Percentiles rank a stretch among this genome's conserved stretches.
Conservation (phyloP, 2,888 invertebrate species). For the Strigamia crassipes region DNA sequence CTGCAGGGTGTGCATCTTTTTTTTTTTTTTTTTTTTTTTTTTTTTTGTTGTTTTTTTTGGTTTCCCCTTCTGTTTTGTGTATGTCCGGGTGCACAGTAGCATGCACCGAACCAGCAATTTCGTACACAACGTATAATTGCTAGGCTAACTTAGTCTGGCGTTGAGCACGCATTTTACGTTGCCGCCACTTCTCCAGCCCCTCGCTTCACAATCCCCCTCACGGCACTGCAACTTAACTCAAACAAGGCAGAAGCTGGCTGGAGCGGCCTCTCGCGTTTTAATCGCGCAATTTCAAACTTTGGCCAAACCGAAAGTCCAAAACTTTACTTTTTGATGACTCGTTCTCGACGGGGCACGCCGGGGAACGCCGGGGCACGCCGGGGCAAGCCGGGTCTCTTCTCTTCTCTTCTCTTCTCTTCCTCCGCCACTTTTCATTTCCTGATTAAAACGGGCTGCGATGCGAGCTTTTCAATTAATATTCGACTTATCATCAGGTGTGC, state of each 20-base stretch:
- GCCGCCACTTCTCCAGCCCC: background rate
- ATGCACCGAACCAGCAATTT: slow-evolving; percentile 30
- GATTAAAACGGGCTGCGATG: background rate
- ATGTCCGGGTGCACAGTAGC: slow-evolving; percentile 42
- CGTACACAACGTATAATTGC: slow-evolving; percentile 20
- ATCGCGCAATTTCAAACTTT: background rate
- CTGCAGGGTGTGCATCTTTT: background rate
- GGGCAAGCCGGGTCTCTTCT: too few species aligned
- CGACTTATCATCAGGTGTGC: background rate
- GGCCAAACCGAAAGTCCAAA: background rate
- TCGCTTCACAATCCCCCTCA: background rate
- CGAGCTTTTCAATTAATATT: slow-evolving; percentile 24
- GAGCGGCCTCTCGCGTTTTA: background rate
- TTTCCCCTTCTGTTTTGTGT: background rate
- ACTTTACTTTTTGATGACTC: background rate
- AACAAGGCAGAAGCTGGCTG: background rate
- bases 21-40: too few species aligned
- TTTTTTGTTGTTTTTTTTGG: too few species aligned
- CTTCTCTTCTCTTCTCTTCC: too few species aligned
- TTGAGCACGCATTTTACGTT: slow-evolving; percentile 2
- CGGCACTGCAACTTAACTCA: background rate
- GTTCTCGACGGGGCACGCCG: background rate
- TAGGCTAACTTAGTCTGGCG: slow-evolving; percentile 34
- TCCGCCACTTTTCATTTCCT: slow-evolving; percentile 33
- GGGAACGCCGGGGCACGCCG: background rate